Evolutionary conservation across 1,140 invertebrate genomes (phyloP), one percentile per base, ranked within the genome.

Genomic region (Druon quercuslanigerum): DNA sequence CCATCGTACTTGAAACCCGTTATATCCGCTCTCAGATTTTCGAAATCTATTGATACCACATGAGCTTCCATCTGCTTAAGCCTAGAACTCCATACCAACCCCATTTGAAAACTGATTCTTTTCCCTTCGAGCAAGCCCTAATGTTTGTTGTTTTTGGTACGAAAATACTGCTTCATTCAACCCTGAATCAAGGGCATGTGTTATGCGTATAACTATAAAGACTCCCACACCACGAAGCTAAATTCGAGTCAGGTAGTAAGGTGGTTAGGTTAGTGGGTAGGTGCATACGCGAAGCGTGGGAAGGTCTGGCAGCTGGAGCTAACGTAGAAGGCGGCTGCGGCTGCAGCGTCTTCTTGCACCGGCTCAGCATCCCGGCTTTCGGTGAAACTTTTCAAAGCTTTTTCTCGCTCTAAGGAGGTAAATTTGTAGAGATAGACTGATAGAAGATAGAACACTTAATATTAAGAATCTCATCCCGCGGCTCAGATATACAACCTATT

Each of bases 291-390:
- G 81, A 82, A 88, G 87, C 90, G 90, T 91, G 90, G 90, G 90
- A 91, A 91, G 90, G 85, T 90, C 84, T 85, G 89, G 88, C 90
- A 90, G 90, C 90, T 91, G 90, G 25, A 90, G 80, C 71, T 79
- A 76, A 82, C 79, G 83, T 74, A 85, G 87, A 86, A 85, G 84
- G 85, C 87, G 86, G 88, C 87, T 88, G 87, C 83, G 84, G 80
- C 86, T 86, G 75, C 74, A 81, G 79, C 81, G 78, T 83, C 84
- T 84, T 84, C 82, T 85, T 80, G 50, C 77, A 78, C 74, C 72
- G 79, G 84, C 82, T 82, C 79, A 79, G 81, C 84, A 73, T 82
- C 77, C 40, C 70, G 78, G 79, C 76, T 80, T 79, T 74, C 56
- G 25, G 78, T 77, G 74, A 71, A 70, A 76, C 78, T 75, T 76